These are phyloP conservation scores for Periparus ater DNA, from an alignment of 2,797 vertebrate genomes.

Conservation along the genomic window DNA sequence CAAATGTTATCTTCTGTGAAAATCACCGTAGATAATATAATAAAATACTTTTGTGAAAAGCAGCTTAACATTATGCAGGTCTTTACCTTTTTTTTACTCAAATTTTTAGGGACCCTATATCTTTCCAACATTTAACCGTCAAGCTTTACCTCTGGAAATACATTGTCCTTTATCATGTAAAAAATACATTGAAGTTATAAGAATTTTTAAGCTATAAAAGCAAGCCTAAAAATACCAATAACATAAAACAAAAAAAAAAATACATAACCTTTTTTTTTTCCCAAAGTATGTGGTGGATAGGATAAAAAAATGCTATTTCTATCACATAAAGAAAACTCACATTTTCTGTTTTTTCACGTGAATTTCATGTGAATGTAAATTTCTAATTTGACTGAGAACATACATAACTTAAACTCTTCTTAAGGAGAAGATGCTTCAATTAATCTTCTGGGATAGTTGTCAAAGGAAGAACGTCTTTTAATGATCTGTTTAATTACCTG, in stretches of 20 bases:
- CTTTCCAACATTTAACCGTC: not conserved
- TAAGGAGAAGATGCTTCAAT: not conserved
- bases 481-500: not conserved
- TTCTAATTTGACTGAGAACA: not conserved
- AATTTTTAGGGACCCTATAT: not conserved
- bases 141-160: not conserved
- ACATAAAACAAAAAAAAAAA: not conserved
- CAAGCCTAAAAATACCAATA: not conserved
- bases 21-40: not conserved
- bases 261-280: accelerated
- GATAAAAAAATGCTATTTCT: not conserved
- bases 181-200: not conserved
- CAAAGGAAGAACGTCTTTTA: not conserved
- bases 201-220: not conserved
- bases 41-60: not conserved
- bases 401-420: not conserved
- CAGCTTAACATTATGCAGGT: not conserved
- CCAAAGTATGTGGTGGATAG: accelerated
- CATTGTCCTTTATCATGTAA: not conserved
- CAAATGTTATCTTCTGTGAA: not conserved
- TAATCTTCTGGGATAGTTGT: not conserved
- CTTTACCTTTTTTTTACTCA: not conserved
- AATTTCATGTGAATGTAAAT: not conserved
- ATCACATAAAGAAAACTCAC: not conserved
- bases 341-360: not conserved